Evolutionary conservation across 2,113 vertebrate species (phyloP), one percentile per base, ranked within the genome.

Genomic region (Macroglossus sobrinus): DNA sequence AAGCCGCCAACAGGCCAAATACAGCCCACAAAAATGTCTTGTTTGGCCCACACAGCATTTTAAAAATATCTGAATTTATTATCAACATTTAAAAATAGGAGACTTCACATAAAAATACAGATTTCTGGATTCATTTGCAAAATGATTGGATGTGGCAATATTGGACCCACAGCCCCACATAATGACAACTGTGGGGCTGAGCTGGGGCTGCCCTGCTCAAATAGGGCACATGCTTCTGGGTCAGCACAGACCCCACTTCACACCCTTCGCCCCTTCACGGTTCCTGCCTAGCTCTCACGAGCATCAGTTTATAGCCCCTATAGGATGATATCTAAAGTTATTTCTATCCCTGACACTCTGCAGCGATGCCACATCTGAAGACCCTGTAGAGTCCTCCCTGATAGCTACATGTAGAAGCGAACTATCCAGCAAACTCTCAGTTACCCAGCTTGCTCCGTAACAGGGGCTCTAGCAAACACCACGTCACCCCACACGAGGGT

Each of bases 31-130:
- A 64, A 95, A 92, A 87, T 84, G 95, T 93, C 97, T 98, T 96
- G 90, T 96, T 94, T 96, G 94, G 93, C 95, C 97, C 96, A 97
- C 95, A 94, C 88, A 74, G 74, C 85, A 78, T 85, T 97, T 97
- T 94, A 81, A 95, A 97, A 98, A 96, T 95, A 98, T 94, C 96
- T 92, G 81, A 93, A 97, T 95, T 95, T 96, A 97, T 96, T 96
- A 92, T 81, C 97, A 92, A 90, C 97, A 92, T 94, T 97, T 96
- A 97, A 98, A 97, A 98, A 97, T 97, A 98, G 94, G 94, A 95
- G 95, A 61, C 24, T 74, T 86, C 79, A 71, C 71, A 93, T 81
- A 76, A 95, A 94, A 93, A 68, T 68, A 61, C 90, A 88, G 64
- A 71, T 88, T 96, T 95, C 90, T 96, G 64, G 89, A 90, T 71